Conservation (phyloP, 2,113 vertebrate species). For the Apteryx owenii region DNA sequence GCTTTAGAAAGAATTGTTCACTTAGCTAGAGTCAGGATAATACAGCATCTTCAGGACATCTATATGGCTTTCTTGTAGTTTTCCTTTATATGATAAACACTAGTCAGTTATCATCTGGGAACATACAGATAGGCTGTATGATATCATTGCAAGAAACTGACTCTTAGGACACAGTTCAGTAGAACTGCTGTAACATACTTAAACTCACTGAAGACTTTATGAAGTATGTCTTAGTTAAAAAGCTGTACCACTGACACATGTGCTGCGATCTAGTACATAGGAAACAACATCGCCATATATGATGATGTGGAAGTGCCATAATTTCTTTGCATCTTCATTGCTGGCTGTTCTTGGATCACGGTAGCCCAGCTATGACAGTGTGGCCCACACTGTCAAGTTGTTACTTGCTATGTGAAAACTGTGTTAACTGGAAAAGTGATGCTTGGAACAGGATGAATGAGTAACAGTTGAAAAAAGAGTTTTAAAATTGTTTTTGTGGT, state of each 20-base stretch:
- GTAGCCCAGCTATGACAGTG: not conserved
- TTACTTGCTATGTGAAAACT: not conserved
- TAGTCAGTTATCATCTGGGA: not conserved
- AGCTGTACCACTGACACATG: not conserved
- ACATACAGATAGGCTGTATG: not conserved
- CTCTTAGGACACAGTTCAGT: not conserved
- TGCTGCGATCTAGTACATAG: not conserved
- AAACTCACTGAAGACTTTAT: not conserved
- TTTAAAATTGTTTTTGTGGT: not conserved
- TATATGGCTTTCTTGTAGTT: accelerated
- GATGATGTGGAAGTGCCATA: not conserved
- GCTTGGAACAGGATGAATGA: not conserved
- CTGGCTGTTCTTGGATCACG: not conserved
- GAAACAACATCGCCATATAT: accelerated
- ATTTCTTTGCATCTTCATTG: not conserved
- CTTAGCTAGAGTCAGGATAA: not conserved
- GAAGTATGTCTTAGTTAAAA: not conserved
- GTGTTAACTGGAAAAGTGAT: not conserved
- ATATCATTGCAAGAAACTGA: not conserved
- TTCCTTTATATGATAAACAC: not conserved
- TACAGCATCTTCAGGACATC: not conserved
- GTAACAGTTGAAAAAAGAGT: not conserved
- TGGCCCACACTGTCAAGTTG: not conserved
- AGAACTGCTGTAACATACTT: not conserved
- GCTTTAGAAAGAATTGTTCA: not conserved